Evolutionary conservation across 92 coral and sea anemone species (phyloP), one percentile per base, ranked within the genome.

Genomic region (Metridium senile): DNA sequence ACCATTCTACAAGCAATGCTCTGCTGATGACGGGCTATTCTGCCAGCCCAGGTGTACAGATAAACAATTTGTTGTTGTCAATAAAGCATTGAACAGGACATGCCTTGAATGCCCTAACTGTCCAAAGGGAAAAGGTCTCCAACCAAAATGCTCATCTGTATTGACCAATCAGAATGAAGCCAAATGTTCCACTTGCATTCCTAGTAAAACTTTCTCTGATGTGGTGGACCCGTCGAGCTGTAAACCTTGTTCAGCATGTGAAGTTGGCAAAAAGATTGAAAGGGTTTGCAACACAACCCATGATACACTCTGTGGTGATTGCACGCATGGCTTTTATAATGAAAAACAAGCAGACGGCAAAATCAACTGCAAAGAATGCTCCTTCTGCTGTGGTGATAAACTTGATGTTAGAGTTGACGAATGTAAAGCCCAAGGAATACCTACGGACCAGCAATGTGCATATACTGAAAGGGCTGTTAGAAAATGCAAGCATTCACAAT

Each of bases 301-400:
- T 62, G 91, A 85, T 28, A 82, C 72, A 23, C 80, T 82, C 21
- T 91, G 97, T 76, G 80, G 89, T 1, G 75, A 78, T 31, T 74
- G 83, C 22, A 33, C 33, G 13, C 91, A 64, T 62, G 92, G 92
- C 0, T 91, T 78, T 58, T 83, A 89, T 45, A 34, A 30, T 30
- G 81, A 58, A 0, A 17, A 17, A 27, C 33, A 46, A 27, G 64
- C 11, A 11, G 53, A 19, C 16, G 33, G n/a, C 28, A 67, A 39
- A 59, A 26, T 45, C 0, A 43, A 54, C 33, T 91, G 97, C 49
- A 84, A 82, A 53, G 74, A 78, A 23, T 91, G 97, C 64, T 88
- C 97, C 1, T 78, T 31, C 31, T 91, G 97, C 74, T 91, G 97
- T 76, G 87, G 89, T n/a, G 89, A 83, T 58, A 51, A 74, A 0